Evolutionary conservation across 2,113 vertebrate genomes (phyloP).

Genomic region (Alouatta palliata): DNA sequence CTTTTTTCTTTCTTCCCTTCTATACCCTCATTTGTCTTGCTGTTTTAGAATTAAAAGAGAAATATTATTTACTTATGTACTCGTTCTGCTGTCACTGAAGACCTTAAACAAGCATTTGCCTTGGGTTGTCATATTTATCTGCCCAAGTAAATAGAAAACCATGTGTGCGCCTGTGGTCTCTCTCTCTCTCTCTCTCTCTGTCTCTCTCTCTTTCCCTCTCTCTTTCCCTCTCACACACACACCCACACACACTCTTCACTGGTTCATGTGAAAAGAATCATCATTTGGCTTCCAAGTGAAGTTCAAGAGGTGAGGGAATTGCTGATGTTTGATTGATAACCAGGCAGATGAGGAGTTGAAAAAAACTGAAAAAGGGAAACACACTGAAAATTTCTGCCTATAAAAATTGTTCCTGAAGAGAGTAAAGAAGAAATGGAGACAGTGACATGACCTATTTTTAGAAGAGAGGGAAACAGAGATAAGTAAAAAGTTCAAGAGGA

Average conservation of each 20-base stretch:
- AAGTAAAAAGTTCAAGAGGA: background rate
- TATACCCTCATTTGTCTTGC: background rate
- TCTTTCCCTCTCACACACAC: too few species aligned
- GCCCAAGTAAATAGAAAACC: background rate
- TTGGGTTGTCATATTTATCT: background rate
- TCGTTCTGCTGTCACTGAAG: background rate
- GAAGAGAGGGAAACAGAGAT: background rate
- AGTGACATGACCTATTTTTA: background rate
- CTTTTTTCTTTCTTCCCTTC: background rate
- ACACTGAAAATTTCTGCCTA: background rate
- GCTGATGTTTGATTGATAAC: background rate
- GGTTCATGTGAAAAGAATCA: background rate
- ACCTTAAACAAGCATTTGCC: background rate
- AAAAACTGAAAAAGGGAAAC: background rate
- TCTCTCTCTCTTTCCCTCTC: too few species aligned
- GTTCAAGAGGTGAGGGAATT: constrained; percentile 28
- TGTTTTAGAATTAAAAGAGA: background rate
- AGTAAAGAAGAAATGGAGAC: background rate
- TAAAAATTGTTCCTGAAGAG: constrained; percentile 8
- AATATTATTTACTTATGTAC: background rate
- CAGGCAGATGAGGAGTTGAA: background rate
- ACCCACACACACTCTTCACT: background rate
- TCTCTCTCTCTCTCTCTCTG: too few species aligned
- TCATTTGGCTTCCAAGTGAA: background rate
- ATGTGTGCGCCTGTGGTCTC: too few species aligned